Conservation (phyloP, 1,140 invertebrate genomes). For the Portunus trituberculatus region DNA sequence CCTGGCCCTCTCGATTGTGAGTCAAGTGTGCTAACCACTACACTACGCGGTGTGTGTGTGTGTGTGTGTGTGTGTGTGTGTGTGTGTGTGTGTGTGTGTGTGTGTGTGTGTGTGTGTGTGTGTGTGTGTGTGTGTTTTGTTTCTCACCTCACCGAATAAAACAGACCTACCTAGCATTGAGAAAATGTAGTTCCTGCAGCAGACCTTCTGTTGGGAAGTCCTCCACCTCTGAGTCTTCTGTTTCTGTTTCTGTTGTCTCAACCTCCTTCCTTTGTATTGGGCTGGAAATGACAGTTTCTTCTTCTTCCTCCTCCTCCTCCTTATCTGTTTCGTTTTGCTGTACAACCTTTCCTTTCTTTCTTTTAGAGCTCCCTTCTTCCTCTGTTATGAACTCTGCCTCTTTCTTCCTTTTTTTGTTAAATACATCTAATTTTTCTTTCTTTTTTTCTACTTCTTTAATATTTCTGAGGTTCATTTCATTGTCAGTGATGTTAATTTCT, state of each 20-base stretch:
- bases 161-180: slow-evolving; percentile 62
- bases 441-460: not conserved
- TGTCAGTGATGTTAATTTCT: not conserved
- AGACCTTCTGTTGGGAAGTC: slow-evolving; percentile 65
- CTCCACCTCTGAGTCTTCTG: slow-evolving; percentile 49
- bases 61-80: too few relatives aligned
- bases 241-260: slow-evolving; percentile 54
- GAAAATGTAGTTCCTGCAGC: slow-evolving; percentile 69
- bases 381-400: too few relatives aligned
- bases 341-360: not conserved
- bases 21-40: too few relatives aligned
- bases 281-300: not conserved
- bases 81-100: too few relatives aligned
- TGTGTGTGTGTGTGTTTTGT: not conserved
- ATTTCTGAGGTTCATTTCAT: not conserved
- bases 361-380: not conserved
- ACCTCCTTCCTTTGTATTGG: not conserved
- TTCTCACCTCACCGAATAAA: not conserved
- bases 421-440: not conserved
- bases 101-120: too few relatives aligned
- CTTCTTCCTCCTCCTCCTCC: slow-evolving; percentile 48
- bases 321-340: not conserved
- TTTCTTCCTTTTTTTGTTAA: not conserved
- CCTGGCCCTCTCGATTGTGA: too few relatives aligned
- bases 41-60: too few relatives aligned